These are phyloP conservation scores for Argya squamiceps DNA, from an alignment of 2,797 vertebrate genomes.

Conservation along the genomic window DNA sequence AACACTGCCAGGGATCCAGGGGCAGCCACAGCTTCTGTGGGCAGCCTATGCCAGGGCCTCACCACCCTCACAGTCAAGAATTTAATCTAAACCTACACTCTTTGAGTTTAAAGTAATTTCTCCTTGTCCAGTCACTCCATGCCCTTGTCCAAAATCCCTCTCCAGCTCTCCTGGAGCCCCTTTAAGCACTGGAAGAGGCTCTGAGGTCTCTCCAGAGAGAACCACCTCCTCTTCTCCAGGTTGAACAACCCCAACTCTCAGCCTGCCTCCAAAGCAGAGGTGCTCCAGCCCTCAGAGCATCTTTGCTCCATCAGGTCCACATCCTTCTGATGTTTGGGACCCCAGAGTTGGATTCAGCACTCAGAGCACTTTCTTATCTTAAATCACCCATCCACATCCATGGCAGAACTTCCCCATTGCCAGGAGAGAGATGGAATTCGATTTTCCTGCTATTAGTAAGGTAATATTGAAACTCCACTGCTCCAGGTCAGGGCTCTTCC, in stretches of 20 bases:
- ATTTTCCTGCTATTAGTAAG: neutral
- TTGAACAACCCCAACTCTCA: neutral
- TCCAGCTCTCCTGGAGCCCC: neutral
- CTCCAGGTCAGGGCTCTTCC: neutral
- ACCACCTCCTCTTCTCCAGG: neutral
- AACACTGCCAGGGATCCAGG: neutral
- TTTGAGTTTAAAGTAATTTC: neutral
- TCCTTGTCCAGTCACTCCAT: rapidly evolving
- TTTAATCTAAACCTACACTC: neutral
- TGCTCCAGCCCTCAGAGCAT: neutral
- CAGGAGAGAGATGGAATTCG: neutral
- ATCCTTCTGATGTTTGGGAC: neutral
- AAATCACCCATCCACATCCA: neutral
- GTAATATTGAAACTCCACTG: neutral
- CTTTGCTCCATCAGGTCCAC: neutral
- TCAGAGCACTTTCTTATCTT: neutral
- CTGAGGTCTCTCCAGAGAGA: neutral
- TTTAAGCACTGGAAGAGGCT: neutral
- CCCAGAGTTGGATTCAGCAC: neutral
- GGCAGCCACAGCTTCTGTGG: neutral
- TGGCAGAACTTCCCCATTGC: neutral
- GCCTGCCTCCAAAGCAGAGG: neutral
- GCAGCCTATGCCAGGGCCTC: neutral
- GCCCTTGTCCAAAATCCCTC: neutral
- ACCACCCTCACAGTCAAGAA: rapidly evolving